Evolutionary conservation across 2,113 vertebrate species (phyloP), one percentile per base, ranked within the genome.

Genomic region (Alectura lathami): DNA sequence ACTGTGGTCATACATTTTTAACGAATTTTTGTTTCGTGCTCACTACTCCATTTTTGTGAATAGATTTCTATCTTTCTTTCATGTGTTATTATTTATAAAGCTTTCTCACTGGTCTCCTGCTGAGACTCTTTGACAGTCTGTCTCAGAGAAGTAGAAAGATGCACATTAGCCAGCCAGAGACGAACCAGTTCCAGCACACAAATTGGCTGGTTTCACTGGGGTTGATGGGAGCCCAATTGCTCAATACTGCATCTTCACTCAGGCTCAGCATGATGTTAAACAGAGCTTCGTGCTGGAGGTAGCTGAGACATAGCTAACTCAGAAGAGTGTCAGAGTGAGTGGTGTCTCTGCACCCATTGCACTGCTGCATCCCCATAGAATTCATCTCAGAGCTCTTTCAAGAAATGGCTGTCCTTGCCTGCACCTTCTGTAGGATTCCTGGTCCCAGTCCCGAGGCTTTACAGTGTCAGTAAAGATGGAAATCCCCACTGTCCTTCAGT

Each of bases 1-100:
- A 86, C 73, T 90, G 66, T 2, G 13, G 56, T 91, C 91, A 96
- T 95, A 90, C 91, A 97, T 96, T 96, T 97, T 97, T 96, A 94
- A 97, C 95, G 91, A 90, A 17, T 91, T 94, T 91, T 90, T 83
- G 60, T 86, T 91, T 90, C 87, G 83, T 68, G 68, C 68, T 94
- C 2, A 0, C 56, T 86, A 75, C 93, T 97, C 53, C 76, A 88
- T 94, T 95, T 87, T 93, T 60, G 59, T 40, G 67, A 94, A 91
- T 67, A 95, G 82, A 94, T 93, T 95, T 89, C 85, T 87, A 34
- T 93, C 79, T 86, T 89, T 78, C 79, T 94, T 90, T 88, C 56
- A 86, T 84, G 53, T 72, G 84, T 90, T 64, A 78, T 84, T 94
- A 88, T 94, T 91, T 76, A 88, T 54, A 84, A 86, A 78, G 68